Evolutionary conservation across 2,888 invertebrate species (phyloP), one percentile per base, ranked within the genome.

Genomic region (Ectemnius lituratus): DNA sequence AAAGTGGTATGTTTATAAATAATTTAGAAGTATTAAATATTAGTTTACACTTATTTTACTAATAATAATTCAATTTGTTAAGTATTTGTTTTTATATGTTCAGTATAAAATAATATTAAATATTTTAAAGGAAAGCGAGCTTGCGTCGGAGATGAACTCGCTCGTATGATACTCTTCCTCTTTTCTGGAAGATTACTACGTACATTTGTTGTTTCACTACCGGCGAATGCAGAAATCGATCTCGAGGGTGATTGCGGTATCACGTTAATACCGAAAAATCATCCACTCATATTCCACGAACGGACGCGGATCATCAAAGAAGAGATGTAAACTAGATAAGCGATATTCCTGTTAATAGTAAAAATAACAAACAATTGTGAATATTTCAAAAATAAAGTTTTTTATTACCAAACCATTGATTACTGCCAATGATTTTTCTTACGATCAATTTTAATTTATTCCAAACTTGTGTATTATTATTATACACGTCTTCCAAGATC

Each of bases 81-180:
- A 23, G 23, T 23, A 23, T 23, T 23, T 23, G 23, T 23, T 23
- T 23, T 23, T 23, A 23, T 23, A 23, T 23, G 2, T 3, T 23
- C 2, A 3, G 23, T 23, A 23, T 23, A 23, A 23, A 23, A 23
- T 23, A 23, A 23, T 23, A 23, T 23, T 2, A 23, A 23, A 23
- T 23, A 23, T 3, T 61, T 61, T 49, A 11, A 47, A 96, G 96
- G 96, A 20, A 96, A 96, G 88, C 93, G 97, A 46, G 95, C 96
- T 93, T 97, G 97, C 87, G 93, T 96, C 0, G 97, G 97, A 0
- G 97, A 97, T 75, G 97, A 97, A 86, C 90, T 97, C 58, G 96
- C 96, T 0, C 93, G 93, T 77, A 96, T 96, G 94, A 87, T 94
- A 23, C 86, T 95, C 28, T 93, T 93, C 72, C 88, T 96, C 1